phyloP scores from a whole-genome alignment of 2,888 invertebrate genomes.

The Morpho deidamia region DNA sequence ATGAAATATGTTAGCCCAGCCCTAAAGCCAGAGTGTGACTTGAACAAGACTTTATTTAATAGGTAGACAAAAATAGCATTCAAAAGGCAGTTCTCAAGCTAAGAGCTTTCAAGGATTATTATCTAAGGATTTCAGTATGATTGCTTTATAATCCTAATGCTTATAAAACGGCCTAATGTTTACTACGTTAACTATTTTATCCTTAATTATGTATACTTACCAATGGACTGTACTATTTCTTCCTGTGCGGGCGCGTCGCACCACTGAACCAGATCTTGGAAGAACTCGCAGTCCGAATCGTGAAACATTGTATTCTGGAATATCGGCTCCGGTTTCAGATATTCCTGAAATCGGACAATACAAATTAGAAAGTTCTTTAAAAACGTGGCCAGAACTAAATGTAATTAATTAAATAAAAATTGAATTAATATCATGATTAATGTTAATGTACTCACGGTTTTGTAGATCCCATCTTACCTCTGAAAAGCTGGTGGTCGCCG shows the following conservation, averaged over 20 bases:
- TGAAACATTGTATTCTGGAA: constrained; percentile 66
- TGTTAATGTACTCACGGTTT: constrained; percentile 56
- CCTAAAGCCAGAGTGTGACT: no score
- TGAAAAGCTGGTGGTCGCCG: constrained; percentile 55
- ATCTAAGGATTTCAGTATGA: no score
- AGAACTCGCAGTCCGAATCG: constrained; percentile 81
- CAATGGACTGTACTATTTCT: constrained; percentile 70
- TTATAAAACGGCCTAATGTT: no score
- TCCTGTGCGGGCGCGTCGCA: constrained; percentile 75
- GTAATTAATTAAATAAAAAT: constrained; percentile 37
- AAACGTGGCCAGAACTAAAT: constrained; percentile 18
- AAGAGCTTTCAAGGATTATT: no score
- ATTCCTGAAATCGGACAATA: constrained; percentile 57
- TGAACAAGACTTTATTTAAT: no score
- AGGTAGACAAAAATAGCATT: no score
- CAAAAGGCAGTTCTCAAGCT: no score
- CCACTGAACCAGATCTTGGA: constrained; percentile 83
- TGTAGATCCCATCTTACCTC: constrained; percentile 58
- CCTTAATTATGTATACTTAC: constrained; percentile 35
- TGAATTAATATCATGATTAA: constrained; percentile 37
- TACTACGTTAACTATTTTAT: no score
- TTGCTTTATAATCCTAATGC: no score
- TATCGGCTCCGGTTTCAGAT: constrained; percentile 65
- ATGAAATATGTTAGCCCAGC: no score
- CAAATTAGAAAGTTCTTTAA: constrained; percentile 38